Evolutionary conservation across 2,888 invertebrate species (phyloP), one percentile per base, ranked within the genome.

Genomic region (Philereme transversata): DNA sequence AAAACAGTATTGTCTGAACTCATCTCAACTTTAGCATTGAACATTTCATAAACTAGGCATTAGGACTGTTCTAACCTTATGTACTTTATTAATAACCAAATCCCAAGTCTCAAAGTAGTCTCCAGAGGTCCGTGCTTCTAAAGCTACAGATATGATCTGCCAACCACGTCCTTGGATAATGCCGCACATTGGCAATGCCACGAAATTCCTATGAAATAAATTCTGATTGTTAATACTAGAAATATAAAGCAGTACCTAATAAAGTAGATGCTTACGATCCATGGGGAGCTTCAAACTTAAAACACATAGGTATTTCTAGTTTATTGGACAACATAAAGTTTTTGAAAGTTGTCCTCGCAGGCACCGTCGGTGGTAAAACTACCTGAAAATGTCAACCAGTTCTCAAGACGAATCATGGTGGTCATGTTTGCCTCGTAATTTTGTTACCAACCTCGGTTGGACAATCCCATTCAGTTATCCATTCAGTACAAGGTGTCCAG

Each of bases 41-140:
- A 46, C n/a, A 44, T 36, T 22, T 11, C 36, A 5, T 35, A 35
- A 35, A 43, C 7, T 41, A 11, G 2, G 1, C 3, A 5, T 34
- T 34, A 9, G 9, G 4, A 10, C 5, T 4, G 34, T 34, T 67
- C 72, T 76, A 69, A 91, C 92, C 76, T 86, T 90, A 64, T 88
- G 84, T 8, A 74, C 72, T 71, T 77, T 84, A 64, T 92, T 92
- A 46, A 92, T 84, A 0, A 82, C 52, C 5, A 92, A 62, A 62
- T 90, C 88, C 92, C 92, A 92, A 36, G 82, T 84, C 71, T 92
- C 92, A 49, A 77, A 84, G 61, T 86, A 92, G 58, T 90, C 86
- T 43, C 90, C 91, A 60, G 70, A 81, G 11, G 74, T 68, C 66
- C 78, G 87, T 0, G 92, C 87, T 65, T 92, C 90, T 58, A 92